Conservation (phyloP, 2,888 invertebrate species). For the Adineta ricciae region DNA sequence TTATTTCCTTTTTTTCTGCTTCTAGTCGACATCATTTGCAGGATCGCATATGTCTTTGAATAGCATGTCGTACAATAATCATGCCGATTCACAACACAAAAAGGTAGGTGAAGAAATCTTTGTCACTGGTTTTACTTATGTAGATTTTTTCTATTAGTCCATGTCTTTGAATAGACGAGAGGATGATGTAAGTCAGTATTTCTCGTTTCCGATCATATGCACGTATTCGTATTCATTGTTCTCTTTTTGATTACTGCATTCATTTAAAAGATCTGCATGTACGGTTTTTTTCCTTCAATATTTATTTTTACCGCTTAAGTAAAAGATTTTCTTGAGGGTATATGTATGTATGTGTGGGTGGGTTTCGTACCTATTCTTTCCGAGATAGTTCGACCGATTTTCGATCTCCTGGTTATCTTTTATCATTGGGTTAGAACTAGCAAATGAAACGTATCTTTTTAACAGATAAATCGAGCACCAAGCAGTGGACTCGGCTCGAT, state of each 20-base stretch:
- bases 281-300: not conserved
- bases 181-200: slow-evolving; percentile 10
- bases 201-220: not conserved
- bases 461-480: slow-evolving; percentile 5
- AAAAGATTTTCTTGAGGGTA: not conserved
- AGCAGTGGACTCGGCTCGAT: not conserved
- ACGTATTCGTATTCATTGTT: not conserved
- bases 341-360: not conserved
- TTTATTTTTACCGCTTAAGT: too few species aligned
- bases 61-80: not conserved
- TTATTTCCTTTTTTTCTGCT: not conserved
- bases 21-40: not conserved
- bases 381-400: not conserved
- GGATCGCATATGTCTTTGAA: not conserved
- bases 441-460: not conserved
- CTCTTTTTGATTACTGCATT: not conserved
- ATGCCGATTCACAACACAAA: not conserved
- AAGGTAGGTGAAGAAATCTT: not conserved
- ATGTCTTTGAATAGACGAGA: slow-evolving; percentile 16
- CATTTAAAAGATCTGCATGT: not conserved
- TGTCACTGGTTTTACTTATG: not conserved
- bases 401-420: too few species aligned
- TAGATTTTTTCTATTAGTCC: not conserved
- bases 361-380: not conserved
- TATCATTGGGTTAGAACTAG: too few species aligned